Evolutionary conservation across 92 coral and sea anemone species (phyloP).

Genomic region (Scolanthus callimorphus): DNA sequence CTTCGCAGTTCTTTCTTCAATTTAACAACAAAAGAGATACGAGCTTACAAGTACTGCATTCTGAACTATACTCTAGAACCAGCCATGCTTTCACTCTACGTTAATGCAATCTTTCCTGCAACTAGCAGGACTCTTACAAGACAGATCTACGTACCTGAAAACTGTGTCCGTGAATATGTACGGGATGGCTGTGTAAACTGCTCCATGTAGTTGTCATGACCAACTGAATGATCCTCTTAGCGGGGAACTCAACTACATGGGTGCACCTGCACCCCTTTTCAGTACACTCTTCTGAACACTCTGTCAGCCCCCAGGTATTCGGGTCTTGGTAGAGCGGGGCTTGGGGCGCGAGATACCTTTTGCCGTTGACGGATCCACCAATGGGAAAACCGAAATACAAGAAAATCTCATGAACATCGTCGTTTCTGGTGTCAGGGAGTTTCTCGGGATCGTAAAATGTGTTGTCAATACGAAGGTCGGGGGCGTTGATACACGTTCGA

Average conservation of each 20-base stretch:
- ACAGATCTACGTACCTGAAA: slow-evolving; percentile 61
- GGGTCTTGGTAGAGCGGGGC: slow-evolving; percentile 68
- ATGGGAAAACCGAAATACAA: slow-evolving; percentile 48
- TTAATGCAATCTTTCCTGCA: no score
- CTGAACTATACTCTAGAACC: no score
- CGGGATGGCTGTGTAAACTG: slow-evolving; percentile 15
- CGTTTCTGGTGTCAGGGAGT: slow-evolving; percentile 12
- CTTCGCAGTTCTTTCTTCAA: no score
- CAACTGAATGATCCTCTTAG: slow-evolving; percentile 42
- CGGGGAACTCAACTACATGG: slow-evolving; percentile 47
- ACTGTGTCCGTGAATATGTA: slow-evolving; percentile 67
- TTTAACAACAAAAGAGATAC: no score
- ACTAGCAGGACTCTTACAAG: no score
- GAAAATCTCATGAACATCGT: slow-evolving; percentile 50
- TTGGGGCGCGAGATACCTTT: slow-evolving; percentile 35
- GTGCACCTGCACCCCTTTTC: slow-evolving; percentile 53
- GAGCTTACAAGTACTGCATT: no score
- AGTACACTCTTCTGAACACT: slow-evolving; percentile 45
- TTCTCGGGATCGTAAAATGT: slow-evolving; percentile 36
- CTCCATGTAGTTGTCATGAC: slow-evolving; percentile 37
- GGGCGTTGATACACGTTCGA: slow-evolving; percentile 33
- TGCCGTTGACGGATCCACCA: slow-evolving; percentile 39
- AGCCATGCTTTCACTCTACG: no score
- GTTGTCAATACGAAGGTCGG: slow-evolving; percentile 24
- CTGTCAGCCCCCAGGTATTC: slow-evolving; percentile 58